phyloP scores from a whole-genome alignment of 2,888 invertebrate genomes.

The Callyntrura guangdongensis region DNA sequence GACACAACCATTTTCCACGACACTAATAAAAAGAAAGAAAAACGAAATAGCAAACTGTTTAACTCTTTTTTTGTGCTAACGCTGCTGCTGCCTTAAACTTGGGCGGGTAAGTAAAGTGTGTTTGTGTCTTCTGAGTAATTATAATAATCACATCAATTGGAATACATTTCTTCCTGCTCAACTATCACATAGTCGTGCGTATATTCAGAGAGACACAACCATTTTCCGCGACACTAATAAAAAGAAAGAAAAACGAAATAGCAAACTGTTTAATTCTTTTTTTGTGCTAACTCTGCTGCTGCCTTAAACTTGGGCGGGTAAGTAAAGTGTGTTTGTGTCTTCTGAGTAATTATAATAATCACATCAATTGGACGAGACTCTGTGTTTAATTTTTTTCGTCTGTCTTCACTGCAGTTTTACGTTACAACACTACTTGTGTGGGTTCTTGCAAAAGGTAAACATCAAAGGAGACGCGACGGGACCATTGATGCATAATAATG shows the following conservation, averaged over 20 bases:
- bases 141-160: conserved; percentile 60
- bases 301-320: neutral
- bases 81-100: conserved; percentile 15
- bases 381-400: conserved; percentile 41
- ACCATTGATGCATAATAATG: neutral
- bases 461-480: conserved; percentile 15
- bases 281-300: neutral
- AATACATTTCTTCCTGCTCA: neutral
- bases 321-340: neutral
- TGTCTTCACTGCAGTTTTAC: conserved; percentile 30
- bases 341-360: conserved; percentile 63
- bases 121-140: conserved; percentile 44
- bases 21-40: neutral
- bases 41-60: neutral
- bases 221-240: neutral
- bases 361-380: conserved; percentile 37
- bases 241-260: neutral
- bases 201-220: neutral
- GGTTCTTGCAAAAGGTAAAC: neutral
- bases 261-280: conserved; percentile 5
- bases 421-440: too few species aligned
- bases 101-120: neutral
- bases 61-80: conserved; percentile 15
- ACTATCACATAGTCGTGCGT: neutral
- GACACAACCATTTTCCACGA: neutral